Evolutionary conservation across 2,888 invertebrate genomes (phyloP).

Genomic region (Latrodectus hesperus): DNA sequence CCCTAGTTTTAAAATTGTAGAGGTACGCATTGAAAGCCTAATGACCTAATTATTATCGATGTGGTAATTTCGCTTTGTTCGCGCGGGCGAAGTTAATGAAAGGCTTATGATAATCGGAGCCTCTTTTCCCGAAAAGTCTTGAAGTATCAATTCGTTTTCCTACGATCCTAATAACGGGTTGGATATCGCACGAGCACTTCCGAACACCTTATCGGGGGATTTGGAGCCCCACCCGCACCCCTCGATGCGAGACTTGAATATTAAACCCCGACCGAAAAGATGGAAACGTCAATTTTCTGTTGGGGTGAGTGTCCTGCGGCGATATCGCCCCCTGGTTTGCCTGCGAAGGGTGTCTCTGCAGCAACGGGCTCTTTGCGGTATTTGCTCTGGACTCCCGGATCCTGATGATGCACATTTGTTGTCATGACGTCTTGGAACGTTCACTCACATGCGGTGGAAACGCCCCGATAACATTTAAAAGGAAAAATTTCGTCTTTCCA

Average conservation of each 20-base stretch:
- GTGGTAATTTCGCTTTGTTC: constrained; percentile 5
- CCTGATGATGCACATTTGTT: not conserved
- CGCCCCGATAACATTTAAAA: constrained; percentile 36
- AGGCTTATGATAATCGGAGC: constrained; percentile 62
- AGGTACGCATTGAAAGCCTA: not conserved
- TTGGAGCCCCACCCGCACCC: constrained; percentile 30
- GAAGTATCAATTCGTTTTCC: constrained; percentile 64
- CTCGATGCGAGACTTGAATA: constrained; percentile 33
- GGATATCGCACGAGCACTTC: constrained; percentile 34
- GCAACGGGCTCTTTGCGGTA: not conserved
- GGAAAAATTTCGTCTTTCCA: constrained; percentile 26
- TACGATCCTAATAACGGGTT: constrained; percentile 35
- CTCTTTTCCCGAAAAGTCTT: constrained; percentile 53
- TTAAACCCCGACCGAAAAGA: constrained; percentile 26
- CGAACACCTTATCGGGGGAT: constrained; percentile 41
- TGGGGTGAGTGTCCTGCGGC: not conserved
- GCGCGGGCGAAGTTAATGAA: constrained; percentile 49
- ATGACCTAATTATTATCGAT: constrained; percentile 5
- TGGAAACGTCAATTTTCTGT: no score
- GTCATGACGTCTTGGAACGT: constrained; percentile 49
- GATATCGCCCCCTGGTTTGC: not conserved
- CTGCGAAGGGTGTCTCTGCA: not conserved
- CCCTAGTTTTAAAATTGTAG: not conserved
- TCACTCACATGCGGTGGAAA: constrained; percentile 36
- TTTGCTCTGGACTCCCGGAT: constrained; percentile 1